Evolutionary conservation across 2,797 vertebrate genomes (phyloP).

Genomic region (Gila robusta): DNA sequence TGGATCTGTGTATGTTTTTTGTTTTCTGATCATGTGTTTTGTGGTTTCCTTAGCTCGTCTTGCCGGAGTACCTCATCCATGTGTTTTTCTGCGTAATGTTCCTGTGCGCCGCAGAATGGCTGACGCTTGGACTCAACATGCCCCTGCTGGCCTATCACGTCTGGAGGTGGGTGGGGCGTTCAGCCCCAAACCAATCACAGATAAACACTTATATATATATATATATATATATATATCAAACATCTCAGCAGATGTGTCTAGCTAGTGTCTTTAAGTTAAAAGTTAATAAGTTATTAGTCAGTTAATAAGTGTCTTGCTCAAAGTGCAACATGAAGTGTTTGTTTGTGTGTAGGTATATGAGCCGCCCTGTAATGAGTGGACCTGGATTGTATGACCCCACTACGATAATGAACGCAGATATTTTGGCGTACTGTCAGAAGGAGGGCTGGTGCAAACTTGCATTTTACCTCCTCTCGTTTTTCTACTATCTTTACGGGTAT

Average conservation of each 20-base stretch:
- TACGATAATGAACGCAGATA: conserved; percentile 99
- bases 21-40: conserved; percentile 25
- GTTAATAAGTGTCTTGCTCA: not conserved
- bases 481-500: conserved; percentile 99
- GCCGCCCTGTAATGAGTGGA: conserved; percentile 96
- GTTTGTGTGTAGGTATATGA: conserved; percentile 85
- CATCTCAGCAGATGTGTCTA: not conserved
- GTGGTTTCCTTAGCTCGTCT: conserved; percentile 87
- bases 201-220: not conserved
- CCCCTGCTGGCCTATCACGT: conserved; percentile 97
- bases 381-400: conserved; percentile 98
- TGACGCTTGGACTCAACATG: conserved; percentile 95
- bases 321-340: not conserved
- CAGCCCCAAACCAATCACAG: not conserved
- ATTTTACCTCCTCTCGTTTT: conserved; percentile 98
- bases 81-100: conserved; percentile 99
- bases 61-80: conserved; percentile 99
- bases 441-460: conserved; percentile 99
- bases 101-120: conserved; percentile 98
- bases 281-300: conserved; percentile 19
- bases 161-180: conserved; percentile 86
- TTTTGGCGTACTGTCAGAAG: conserved; percentile 99
- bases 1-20: not conserved
- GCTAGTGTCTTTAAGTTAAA: not conserved
- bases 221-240: not conserved